Conservation (phyloP, 2,113 vertebrate species). For the Corydoras maculifer region DNA sequence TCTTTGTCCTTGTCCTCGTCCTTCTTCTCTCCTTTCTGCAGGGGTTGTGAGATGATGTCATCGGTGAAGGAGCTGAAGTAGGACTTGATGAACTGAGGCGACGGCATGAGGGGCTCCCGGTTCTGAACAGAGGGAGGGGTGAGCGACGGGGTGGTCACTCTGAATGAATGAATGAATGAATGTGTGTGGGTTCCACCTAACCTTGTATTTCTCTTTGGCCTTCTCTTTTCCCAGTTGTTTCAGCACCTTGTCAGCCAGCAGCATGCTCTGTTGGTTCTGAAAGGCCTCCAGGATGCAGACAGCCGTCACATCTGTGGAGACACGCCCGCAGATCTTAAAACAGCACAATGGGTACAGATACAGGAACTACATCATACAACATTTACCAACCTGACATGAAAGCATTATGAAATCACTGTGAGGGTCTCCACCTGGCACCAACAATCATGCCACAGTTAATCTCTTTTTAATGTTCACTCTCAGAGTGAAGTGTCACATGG, state of each 20-base stretch:
- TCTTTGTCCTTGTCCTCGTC: slow-evolving; percentile 99
- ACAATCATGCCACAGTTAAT: no score
- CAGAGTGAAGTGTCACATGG: no score
- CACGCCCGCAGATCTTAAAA: not conserved
- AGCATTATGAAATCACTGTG: no score
- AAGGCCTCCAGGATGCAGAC: slow-evolving; percentile 98
- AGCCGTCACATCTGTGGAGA: slow-evolving; percentile 84
- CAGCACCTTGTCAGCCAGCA: slow-evolving; percentile 95
- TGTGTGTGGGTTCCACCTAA: no score
- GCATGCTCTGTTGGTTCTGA: slow-evolving; percentile 98
- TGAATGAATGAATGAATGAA: no score
- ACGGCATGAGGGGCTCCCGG: slow-evolving; percentile 97
- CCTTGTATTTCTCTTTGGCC: slow-evolving; percentile 98
- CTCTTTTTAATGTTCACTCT: no score
- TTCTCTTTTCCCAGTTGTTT: slow-evolving; percentile 98
- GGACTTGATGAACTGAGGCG: slow-evolving; percentile 98
- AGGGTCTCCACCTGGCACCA: no score
- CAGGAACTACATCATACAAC: not conserved
- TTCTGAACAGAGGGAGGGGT: slow-evolving; percentile 67
- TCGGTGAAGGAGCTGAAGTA: slow-evolving; percentile 99
- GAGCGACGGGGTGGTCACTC: no score
- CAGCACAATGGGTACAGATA: not conserved
- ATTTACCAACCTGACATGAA: not conserved
- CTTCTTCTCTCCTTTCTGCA: slow-evolving; percentile 94
- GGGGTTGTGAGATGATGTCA: slow-evolving; percentile 95